Evolutionary conservation across 2,888 invertebrate species (phyloP).

Genomic region (Stegana nigrithorax): DNA sequence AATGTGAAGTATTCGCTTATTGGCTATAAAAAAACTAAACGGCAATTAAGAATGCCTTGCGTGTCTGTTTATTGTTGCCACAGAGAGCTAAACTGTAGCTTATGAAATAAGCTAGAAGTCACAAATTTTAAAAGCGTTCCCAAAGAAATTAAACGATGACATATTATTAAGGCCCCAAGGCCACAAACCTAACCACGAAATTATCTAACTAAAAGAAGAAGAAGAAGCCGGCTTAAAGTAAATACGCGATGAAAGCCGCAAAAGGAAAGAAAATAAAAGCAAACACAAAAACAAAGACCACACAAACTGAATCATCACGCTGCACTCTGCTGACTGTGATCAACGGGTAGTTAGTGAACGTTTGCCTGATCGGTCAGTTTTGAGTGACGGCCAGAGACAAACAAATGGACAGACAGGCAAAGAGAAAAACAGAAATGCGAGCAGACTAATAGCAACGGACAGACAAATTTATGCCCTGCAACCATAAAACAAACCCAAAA

Average conservation of each 20-base stretch:
- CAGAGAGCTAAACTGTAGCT: no score
- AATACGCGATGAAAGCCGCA: constrained; percentile 2
- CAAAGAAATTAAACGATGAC: no score
- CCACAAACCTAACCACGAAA: background rate
- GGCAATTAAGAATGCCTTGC: no score
- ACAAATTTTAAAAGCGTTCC: no score
- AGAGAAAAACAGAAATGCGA: background rate
- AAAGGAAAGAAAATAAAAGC: background rate
- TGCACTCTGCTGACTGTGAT: background rate
- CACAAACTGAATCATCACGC: constrained; percentile 10
- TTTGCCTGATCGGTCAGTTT: background rate
- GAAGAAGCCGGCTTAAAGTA: background rate
- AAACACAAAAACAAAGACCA: background rate
- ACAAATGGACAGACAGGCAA: background rate
- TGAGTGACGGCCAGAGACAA: background rate
- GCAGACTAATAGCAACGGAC: background rate
- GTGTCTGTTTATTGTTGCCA: no score
- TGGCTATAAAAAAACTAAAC: no score
- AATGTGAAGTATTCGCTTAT: no score
- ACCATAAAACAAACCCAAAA: background rate
- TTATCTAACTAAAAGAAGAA: background rate
- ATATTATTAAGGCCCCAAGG: no score
- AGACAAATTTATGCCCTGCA: background rate
- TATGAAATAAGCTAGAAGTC: no score
- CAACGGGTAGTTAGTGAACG: background rate